Percentiles rank a stretch among this genome's conserved stretches.
phyloP scores from a whole-genome alignment of 2,888 invertebrate species.

The Drosophila paucipuncta region DNA sequence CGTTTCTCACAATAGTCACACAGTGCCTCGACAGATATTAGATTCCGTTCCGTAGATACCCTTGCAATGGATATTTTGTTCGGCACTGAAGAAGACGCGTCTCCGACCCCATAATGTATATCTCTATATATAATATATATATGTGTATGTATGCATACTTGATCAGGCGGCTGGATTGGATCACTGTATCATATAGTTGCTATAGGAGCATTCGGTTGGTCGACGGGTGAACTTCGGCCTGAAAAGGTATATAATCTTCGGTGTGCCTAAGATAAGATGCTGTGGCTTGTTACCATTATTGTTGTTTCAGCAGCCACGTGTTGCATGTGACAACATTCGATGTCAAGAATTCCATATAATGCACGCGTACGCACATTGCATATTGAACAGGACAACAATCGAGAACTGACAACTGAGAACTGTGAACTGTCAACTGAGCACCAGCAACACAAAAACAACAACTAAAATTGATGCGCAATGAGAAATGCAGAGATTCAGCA shows the following conservation, averaged over 20 bases:
- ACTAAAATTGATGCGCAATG: slow-evolving; percentile 3
- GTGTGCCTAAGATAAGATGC: background rate
- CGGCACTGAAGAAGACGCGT: background rate
- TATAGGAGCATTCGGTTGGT: background rate
- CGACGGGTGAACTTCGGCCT: background rate
- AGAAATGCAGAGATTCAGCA: slow-evolving; percentile 3
- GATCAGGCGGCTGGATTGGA: background rate
- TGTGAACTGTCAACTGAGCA: background rate
- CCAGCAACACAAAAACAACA: background rate
- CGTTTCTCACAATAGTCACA: slow-evolving; percentile 40
- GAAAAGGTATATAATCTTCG: background rate
- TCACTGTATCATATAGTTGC: background rate
- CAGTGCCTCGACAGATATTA: slow-evolving; percentile 13
- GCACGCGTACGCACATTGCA: slow-evolving; percentile 8
- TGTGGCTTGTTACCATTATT: background rate
- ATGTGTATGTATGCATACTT: background rate
- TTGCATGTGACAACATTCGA: slow-evolving; percentile 20
- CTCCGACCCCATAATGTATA: background rate
- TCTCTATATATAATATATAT: background rate
- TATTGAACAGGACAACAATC: slow-evolving; percentile 18
- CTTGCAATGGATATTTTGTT: background rate
- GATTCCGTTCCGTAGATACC: slow-evolving; percentile 1
- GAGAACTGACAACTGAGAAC: background rate
- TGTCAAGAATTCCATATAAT: slow-evolving; percentile 2
- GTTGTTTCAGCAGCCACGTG: slow-evolving; percentile 27